Conservation (phyloP, 2,113 vertebrate genomes). For the Paramisgurnus dabryanus region DNA sequence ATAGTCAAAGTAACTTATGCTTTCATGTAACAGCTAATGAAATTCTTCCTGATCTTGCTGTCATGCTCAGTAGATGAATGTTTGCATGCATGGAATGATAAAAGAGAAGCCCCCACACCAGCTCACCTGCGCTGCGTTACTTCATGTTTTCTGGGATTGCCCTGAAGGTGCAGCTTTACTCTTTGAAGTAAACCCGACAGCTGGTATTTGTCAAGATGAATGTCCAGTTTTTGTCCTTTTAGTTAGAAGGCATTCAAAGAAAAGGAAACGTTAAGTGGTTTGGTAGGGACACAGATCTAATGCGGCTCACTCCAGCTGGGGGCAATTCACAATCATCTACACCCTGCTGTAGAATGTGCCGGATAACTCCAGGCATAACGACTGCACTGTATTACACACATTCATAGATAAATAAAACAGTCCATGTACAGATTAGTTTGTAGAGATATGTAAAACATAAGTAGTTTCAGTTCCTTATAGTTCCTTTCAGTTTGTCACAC, state of each 20-base stretch:
- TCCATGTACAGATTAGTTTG: background rate
- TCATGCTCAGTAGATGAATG: constrained; percentile 25
- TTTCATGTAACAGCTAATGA: constrained; percentile 36
- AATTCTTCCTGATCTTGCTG: constrained; percentile 16
- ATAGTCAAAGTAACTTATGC: background rate
- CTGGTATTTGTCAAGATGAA: constrained; percentile 71
- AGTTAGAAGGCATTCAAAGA: constrained; percentile 57
- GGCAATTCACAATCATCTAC: constrained; percentile 43
- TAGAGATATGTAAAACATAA: background rate
- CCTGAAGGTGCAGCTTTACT: constrained; percentile 59
- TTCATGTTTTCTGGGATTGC: constrained; percentile 55
- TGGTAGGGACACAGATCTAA: constrained; percentile 54
- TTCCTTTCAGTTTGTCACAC: too few relatives aligned
- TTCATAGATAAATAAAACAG: background rate
- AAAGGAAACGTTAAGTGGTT: constrained; percentile 61
- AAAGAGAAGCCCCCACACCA: constrained; percentile 49
- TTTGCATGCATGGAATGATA: constrained; percentile 12
- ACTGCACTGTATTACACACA: constrained; percentile 11
- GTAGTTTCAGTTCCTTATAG: too few relatives aligned
- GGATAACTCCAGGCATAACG: constrained; percentile 5
- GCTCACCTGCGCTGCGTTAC: constrained; percentile 65
- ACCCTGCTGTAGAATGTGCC: constrained; percentile 9
- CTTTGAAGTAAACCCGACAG: constrained; percentile 68
- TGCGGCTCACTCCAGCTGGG: constrained; percentile 58
- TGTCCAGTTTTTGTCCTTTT: constrained; percentile 48